These are phyloP conservation scores for Drosophila saltans DNA, from an alignment of 1,140 invertebrate species.

Conservation along the genomic window DNA sequence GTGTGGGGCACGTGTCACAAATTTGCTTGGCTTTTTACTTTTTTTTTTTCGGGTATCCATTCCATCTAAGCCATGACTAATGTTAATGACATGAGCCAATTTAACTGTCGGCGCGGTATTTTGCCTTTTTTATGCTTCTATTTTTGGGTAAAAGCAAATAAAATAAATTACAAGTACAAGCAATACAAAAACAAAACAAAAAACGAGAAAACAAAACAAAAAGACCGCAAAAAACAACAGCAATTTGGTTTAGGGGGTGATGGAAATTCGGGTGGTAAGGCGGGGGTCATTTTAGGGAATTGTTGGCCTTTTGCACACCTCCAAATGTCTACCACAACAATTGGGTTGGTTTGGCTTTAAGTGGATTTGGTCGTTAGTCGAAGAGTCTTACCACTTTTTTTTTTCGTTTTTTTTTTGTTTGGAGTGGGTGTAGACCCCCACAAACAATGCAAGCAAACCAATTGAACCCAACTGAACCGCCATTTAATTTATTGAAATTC, in stretches of 20 bases:
- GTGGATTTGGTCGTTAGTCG: slow-evolving; percentile 49
- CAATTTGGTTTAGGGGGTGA: slow-evolving; percentile 1
- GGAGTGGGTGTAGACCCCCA: not conserved
- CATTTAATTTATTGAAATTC: slow-evolving; percentile 13
- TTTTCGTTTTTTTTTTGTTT: not conserved
- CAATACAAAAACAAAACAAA: slow-evolving; percentile 36
- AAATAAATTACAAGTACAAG: slow-evolving; percentile 54
- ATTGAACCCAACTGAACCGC: slow-evolving; percentile 25
- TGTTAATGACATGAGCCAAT: slow-evolving; percentile 56
- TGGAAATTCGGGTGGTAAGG: not conserved
- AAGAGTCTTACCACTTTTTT: not conserved
- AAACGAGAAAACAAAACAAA: slow-evolving; percentile 33
- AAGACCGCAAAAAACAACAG: slow-evolving; percentile 37
- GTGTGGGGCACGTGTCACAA: slow-evolving; percentile 44
- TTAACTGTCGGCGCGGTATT: slow-evolving; percentile 50
- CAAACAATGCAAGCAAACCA: slow-evolving; percentile 1
- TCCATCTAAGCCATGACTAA: slow-evolving; percentile 61
- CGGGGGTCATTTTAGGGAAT: slow-evolving; percentile 7
- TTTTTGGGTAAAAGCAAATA: slow-evolving; percentile 48
- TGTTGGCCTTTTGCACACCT: slow-evolving; percentile 35
- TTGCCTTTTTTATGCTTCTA: slow-evolving; percentile 15
- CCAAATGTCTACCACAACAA: slow-evolving; percentile 41
- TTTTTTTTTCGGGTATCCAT: slow-evolving; percentile 4
- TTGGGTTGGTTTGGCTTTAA: slow-evolving; percentile 40
- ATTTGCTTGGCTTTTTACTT: slow-evolving; percentile 1